Conservation (phyloP, 2,888 invertebrate species). For the Drosophila paracracens region DNA sequence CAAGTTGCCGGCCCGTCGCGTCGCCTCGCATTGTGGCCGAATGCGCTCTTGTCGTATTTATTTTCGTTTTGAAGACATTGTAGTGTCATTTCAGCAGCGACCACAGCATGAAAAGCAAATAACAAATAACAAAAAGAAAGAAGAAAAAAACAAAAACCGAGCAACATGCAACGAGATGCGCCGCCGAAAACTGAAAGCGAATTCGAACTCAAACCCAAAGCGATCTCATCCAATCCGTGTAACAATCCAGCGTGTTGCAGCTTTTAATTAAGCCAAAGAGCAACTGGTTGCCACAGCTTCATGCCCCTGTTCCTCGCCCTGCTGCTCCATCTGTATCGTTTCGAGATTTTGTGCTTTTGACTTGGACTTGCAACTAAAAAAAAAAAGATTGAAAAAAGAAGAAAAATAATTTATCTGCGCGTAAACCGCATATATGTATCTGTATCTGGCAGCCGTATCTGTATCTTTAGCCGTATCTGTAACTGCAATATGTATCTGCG, state of each 20-base stretch:
- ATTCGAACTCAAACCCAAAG: constrained; percentile 11
- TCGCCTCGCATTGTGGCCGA: constrained; percentile 37
- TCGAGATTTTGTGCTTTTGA: constrained; percentile 22
- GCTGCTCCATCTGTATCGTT: background rate
- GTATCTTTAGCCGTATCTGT: constrained; percentile 60
- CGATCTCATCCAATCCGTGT: constrained; percentile 67
- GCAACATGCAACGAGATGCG: constrained; percentile 38
- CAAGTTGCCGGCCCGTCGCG: constrained; percentile 50
- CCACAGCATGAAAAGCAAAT: constrained; percentile 75
- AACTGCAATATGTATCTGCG: constrained; percentile 63
- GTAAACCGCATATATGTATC: constrained; percentile 68
- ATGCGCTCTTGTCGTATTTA: constrained; percentile 69
- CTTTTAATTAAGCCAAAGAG: constrained; percentile 80
- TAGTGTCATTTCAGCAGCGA: constrained; percentile 79
- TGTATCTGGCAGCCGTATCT: constrained; percentile 52
- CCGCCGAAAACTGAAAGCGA: constrained; percentile 27
- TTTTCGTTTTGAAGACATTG: constrained; percentile 82
- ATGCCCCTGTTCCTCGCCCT: background rate
- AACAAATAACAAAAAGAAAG: constrained; percentile 40
- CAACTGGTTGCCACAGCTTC: constrained; percentile 70
- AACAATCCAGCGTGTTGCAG: constrained; percentile 77
- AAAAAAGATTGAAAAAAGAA: background rate
- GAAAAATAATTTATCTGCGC: constrained; percentile 79
- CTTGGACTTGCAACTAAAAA: constrained; percentile 39
- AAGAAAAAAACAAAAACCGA: background rate